Base-by-base conservation (phyloP, 2,888 invertebrate species). In the Chaetogeoica ovagalla region DNA sequence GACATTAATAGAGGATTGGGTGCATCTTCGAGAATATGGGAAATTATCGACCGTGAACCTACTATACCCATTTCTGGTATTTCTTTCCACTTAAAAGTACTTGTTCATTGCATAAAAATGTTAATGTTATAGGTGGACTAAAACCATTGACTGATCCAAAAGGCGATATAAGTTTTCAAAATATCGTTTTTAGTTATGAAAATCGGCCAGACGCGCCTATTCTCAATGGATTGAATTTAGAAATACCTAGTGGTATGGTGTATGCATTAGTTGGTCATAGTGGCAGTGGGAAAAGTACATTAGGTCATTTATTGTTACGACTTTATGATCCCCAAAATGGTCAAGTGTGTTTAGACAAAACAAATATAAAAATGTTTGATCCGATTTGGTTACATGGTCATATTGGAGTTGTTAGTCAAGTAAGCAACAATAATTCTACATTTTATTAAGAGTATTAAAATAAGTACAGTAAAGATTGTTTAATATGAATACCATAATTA, bases 201-300 rank as follows among this genome's bases (percentile, higher is more conserved):
- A 88, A 90, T 0, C 88, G 93, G 70, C 86, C 88, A 0, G 89
- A 91, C 43, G 86, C 86, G 30, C 83, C 85, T 3, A 89, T 94
- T 5, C 88, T 96, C 75, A 88, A 90, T 70, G 89, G 91, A 48
- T 88, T 96, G 37, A 89, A 88, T 83, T 87, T 96, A 52, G 88
- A 88, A 11, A 87, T 95, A 7, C 88, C 89, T 0, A 90, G 92
- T 0, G 92, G 92, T 15, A 90, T 90, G 82, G 91, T 94, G 0
- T 90, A 94, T 15, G 96, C 96, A 0, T 88, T 92, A n/a, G 92
- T 98, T 0, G 98, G 98, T 0, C 89, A 94, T 0, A 97, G 96
- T 82, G 98, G 98, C 0, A 95, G 95, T 43, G 98, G 98, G 0
- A 98, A 98, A 87, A 96, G 96, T 71, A 98, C 98, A 0, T 88